phyloP scores from a whole-genome alignment of 2,888 invertebrate species.

The Oligia latruncula region DNA sequence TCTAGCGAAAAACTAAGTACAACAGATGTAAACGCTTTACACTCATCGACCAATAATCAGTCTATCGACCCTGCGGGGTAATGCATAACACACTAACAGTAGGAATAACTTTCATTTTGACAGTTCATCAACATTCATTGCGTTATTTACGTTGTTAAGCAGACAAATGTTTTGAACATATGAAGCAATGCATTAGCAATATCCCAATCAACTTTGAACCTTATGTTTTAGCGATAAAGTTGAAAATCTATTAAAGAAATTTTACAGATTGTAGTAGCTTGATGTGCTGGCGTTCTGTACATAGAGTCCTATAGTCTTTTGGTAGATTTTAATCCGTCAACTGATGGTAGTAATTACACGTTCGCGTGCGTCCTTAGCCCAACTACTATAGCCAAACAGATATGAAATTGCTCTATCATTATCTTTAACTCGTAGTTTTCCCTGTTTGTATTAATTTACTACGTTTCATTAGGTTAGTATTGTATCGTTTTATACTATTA shows the following conservation, averaged over 20 bases:
- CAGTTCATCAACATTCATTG: no score
- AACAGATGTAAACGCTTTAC: background rate
- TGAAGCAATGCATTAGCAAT: no score
- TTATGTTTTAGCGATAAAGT: no score
- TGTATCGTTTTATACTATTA: background rate
- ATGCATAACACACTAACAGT: no score
- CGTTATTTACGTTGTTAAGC: no score
- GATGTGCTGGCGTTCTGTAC: no score
- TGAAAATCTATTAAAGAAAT: no score
- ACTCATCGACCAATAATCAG: background rate
- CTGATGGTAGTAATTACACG: conserved; percentile 30
- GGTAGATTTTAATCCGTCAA: conserved; percentile 17
- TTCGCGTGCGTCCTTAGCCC: conserved; percentile 43
- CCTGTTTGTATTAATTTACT: background rate
- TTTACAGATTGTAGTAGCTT: no score
- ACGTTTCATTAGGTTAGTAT: background rate
- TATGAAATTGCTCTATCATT: conserved; percentile 18
- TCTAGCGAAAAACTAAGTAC: background rate
- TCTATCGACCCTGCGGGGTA: no score
- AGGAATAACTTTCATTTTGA: no score
- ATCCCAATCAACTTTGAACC: no score
- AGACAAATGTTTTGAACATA: no score
- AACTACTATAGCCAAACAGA: conserved; percentile 13
- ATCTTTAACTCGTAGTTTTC: conserved; percentile 9
- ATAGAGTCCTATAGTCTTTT: background rate